A percentile compares a stretch with the other conserved stretches of the same genome.
Evolutionary conservation across 2,888 invertebrate species (phyloP).

Genomic region (Drosophila putrida): DNA sequence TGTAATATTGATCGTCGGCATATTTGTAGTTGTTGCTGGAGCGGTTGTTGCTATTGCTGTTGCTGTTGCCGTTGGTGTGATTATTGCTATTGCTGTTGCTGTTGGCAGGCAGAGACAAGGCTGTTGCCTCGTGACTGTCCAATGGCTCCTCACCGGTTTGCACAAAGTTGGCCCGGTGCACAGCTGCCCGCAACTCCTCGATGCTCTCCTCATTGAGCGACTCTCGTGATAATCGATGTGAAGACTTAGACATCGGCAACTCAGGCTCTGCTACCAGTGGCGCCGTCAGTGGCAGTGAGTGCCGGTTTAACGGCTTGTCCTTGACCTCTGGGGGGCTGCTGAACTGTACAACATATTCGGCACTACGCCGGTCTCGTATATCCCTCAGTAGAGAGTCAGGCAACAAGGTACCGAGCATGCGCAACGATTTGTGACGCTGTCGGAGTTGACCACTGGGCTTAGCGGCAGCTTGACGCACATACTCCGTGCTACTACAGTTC

Average conservation of each 20-base stretch:
- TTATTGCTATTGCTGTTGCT: conserved; percentile 8
- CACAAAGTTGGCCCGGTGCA: conserved; percentile 72
- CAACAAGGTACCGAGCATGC: conserved; percentile 65
- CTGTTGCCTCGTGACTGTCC: conserved; percentile 18
- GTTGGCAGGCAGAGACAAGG: conserved; percentile 26
- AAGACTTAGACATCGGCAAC: conserved; percentile 11
- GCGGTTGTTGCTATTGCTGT: conserved; percentile 25
- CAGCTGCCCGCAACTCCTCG: conserved; percentile 72
- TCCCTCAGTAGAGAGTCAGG: conserved; percentile 90
- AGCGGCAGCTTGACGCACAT: conserved; percentile 81
- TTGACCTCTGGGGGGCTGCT: conserved; percentile 52
- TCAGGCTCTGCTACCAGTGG: conserved; percentile 5
- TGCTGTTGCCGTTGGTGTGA: conserved; percentile 13
- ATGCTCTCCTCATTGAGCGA: conserved; percentile 73
- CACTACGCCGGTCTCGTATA: conserved; percentile 88
- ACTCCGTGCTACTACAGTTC: conserved; percentile 88
- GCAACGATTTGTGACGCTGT: conserved; percentile 73
- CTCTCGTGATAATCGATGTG: conserved; percentile 57
- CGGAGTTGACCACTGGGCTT: conserved; percentile 67
- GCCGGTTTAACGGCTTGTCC: conserved; percentile 49
- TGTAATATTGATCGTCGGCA: conserved; percentile 92
- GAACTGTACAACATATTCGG: conserved; percentile 68
- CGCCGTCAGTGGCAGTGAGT: conserved; percentile 1
- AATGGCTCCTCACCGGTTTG: conserved; percentile 69
- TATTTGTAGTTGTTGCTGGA: conserved; percentile 84